Base-by-base conservation (phyloP, 2,113 vertebrate species). In the Phyllopteryx taeniolatus region DNA sequence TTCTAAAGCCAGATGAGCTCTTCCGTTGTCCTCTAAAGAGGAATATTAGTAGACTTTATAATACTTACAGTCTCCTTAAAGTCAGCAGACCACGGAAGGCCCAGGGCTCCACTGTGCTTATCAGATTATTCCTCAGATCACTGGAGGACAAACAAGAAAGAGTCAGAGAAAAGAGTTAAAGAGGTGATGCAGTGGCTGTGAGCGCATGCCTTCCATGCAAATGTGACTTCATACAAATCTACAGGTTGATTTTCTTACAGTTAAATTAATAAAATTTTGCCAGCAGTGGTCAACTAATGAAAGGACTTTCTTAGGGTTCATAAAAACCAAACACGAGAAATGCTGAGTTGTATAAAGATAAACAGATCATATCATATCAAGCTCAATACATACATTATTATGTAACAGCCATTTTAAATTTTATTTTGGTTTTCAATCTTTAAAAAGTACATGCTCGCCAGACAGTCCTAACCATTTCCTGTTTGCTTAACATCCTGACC, bases 41-140 rank as follows among this genome's bases (percentile, higher is more conserved):
- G 56, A 39, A 64, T 73, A 57, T 76, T 70, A 74, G 46, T 70
- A 75, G 73, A 54, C 80, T 81, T 73, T 71, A 81, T 90, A 83
- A 92, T 91, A 94, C 95, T 95, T 88, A 95, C 95, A 95, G 90
- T 83, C 87, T 92, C 79, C 90, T 94, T 74, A 94, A 87, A 88
- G 91, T 91, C 72, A 91, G 83, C 89, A 95, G 94, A 88, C 94
- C 94, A 82, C 86, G 91, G 85, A 95, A 94, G 65, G 95, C 94
- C 80, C 92, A 93, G 15, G 93, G 94, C 88, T 94, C 93, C 86
- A 94, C 92, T 44, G 90, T 94, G 85, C 94, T 94, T 85, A 94
- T 93, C 90, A 96, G 91, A 92, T 94, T 95, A 92, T 92, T 94
- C 89, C 92, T 95, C 91, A 96, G 91, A 90, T 96, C 93, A 87